These are phyloP conservation scores for Torymus texanus DNA, from an alignment of 2,888 invertebrate species.

Conservation along the genomic window DNA sequence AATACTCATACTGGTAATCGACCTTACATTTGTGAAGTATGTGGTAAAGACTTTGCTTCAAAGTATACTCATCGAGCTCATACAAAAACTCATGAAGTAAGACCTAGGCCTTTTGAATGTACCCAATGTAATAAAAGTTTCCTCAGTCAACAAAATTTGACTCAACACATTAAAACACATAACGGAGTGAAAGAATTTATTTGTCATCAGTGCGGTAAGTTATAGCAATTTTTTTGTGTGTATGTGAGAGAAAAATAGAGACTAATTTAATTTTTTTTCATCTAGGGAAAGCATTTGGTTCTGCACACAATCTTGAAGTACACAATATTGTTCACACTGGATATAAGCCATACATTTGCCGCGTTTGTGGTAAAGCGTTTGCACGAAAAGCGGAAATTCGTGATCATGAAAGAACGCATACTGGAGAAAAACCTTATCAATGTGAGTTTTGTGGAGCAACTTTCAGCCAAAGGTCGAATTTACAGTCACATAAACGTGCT, in stretches of 20 bases:
- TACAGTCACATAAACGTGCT: conserved; percentile 87
- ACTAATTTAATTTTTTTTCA: conserved; percentile 9
- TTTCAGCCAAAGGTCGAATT: conserved; percentile 88
- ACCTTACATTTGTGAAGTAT: conserved; percentile 81
- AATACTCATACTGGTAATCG: conserved; percentile 83
- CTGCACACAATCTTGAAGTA: conserved; percentile 85
- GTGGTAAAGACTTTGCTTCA: conserved; percentile 85
- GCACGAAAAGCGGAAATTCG: conserved; percentile 85
- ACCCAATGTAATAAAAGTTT: conserved; percentile 83
- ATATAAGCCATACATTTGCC: conserved; percentile 83
- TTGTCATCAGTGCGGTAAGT: conserved; percentile 82
- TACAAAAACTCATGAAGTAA: conserved; percentile 82
- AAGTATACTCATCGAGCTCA: conserved; percentile 88
- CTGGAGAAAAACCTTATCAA: conserved; percentile 87
- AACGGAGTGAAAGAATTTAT: conserved; percentile 83
- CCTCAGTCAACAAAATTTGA: conserved; percentile 85
- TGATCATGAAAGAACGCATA: conserved; percentile 89
- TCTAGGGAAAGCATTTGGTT: conserved; percentile 84
- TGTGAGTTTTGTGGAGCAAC: conserved; percentile 87
- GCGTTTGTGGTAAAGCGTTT: conserved; percentile 84
- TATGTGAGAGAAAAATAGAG: neutral
- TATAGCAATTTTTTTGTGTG: conserved; percentile 1
- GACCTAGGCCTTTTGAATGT: conserved; percentile 84
- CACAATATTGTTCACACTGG: conserved; percentile 89
- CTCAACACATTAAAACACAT: conserved; percentile 86